These are phyloP conservation scores for Mirza zaza DNA, from an alignment of 2,113 vertebrate genomes.

Conservation along the genomic window DNA sequence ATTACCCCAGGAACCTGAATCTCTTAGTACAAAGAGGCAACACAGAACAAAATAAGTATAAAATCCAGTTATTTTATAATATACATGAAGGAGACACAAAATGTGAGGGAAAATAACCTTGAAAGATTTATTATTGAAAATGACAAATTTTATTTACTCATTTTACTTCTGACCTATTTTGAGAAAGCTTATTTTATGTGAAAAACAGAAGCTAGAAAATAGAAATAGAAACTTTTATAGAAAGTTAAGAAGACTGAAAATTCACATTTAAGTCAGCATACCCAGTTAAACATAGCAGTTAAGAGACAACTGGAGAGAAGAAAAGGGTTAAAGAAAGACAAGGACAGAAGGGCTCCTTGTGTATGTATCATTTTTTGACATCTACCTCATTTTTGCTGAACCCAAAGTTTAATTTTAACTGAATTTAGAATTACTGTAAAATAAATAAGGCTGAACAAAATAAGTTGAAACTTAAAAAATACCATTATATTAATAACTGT, in stretches of 20 bases:
- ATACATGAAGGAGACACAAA: neutral
- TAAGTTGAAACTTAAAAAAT: neutral
- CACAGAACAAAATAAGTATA: neutral
- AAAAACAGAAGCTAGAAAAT: no score
- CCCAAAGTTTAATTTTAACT: neutral
- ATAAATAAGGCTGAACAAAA: neutral
- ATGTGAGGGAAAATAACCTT: neutral
- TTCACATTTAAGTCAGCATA: neutral
- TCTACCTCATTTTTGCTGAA: neutral
- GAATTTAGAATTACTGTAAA: neutral
- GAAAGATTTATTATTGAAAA: neutral
- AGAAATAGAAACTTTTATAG: no score
- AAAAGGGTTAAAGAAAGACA: neutral
- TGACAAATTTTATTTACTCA: neutral
- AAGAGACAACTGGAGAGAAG: no score
- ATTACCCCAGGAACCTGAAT: neutral
- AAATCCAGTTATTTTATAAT: neutral
- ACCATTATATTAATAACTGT: neutral
- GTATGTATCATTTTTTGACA: neutral
- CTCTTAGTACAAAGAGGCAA: neutral
- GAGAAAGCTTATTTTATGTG: neutral
- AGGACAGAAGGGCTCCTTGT: neutral
- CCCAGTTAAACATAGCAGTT: neutral
- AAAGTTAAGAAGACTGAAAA: neutral
- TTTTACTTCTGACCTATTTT: neutral